Base-by-base conservation (phyloP, 2,888 invertebrate species). In the Agonum fuliginosum region DNA sequence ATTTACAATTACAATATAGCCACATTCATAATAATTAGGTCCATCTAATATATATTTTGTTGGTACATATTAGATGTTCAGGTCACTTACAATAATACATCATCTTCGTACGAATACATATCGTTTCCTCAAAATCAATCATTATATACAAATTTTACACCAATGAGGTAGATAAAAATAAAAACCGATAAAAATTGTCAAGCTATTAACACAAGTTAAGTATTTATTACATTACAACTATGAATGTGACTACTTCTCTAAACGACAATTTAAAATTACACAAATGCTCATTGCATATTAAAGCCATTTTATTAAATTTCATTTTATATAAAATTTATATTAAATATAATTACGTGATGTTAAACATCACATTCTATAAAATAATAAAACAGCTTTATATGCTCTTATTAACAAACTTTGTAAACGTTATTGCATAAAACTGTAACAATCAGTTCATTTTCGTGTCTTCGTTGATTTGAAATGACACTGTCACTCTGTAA, bases 381-480 rank as follows among this genome's bases (percentile, higher is more conserved):
- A 75, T 75, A 75, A 75, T 75, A 75, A 75, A 75, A 75, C 75
- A 75, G 75, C 75, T 75, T 75, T 75, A 75, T 67, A 75, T 67
- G 75, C 75, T 48, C 43, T 62, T 67, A 67, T 67, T 75, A 75
- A 67, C 75, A 75, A 74, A 58, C 58, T 73, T 30, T 30, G 12
- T 65, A 74, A 43, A 75, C 46, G 74, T 75, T 75, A 67, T 75
- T 74, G 74, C 74, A 72, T 72, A 41, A 74, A 74, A 74, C 62
- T 74, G 74, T 74, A 74, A 71, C 71, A 71, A 71, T 71, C 71
- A 71, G 71, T 71, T 71, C 71, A 48, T 48, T 41, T 67, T 24
- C 72, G 54, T 72, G 51, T 71, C 22, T 72, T 72, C 72, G 72
- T 72, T 72, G 72, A 54, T 54, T 51, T 20, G 17, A 48, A 41